Evolutionary conservation across 2,888 invertebrate genomes (phyloP).

Genomic region (Pheosia gnoma): DNA sequence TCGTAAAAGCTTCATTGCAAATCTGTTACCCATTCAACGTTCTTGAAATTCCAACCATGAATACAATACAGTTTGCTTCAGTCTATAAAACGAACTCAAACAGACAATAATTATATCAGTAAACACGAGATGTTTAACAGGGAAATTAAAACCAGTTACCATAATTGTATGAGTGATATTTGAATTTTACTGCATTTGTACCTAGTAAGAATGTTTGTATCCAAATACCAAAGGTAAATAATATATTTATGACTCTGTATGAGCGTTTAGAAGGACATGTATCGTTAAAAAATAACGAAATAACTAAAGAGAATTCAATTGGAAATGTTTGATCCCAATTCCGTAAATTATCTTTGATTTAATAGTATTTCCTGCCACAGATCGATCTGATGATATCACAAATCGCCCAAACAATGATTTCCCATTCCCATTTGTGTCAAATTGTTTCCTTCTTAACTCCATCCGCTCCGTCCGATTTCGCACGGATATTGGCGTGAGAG

Average conservation of each 20-base stretch:
- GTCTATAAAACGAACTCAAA: slow-evolving; percentile 8
- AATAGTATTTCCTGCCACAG: not conserved
- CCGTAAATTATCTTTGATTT: not conserved
- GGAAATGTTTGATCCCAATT: not conserved
- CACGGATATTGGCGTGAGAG: slow-evolving; percentile 28
- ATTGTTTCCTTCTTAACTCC: slow-evolving; percentile 19
- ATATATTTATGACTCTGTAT: no score
- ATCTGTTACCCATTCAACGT: not conserved
- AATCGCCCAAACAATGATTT: not conserved
- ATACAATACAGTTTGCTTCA: slow-evolving; percentile 4
- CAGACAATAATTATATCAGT: slow-evolving; percentile 5
- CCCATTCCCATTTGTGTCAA: slow-evolving; percentile 4
- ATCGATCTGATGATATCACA: not conserved
- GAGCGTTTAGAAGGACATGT: no score
- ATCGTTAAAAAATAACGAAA: no score
- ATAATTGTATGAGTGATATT: not conserved
- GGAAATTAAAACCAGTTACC: not conserved
- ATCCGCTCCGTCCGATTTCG: slow-evolving; percentile 19
- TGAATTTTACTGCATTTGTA: not conserved
- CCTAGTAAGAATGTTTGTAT: no score
- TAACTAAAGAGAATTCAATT: no score
- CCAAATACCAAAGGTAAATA: no score
- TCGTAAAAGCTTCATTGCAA: not conserved
- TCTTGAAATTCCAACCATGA: not conserved
- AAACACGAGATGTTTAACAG: not conserved